Percentiles rank a stretch among this genome's conserved stretches.
These are phyloP conservation scores for Perca flavescens DNA, from an alignment of 2,113 vertebrate genomes.

Conservation along the genomic window DNA sequence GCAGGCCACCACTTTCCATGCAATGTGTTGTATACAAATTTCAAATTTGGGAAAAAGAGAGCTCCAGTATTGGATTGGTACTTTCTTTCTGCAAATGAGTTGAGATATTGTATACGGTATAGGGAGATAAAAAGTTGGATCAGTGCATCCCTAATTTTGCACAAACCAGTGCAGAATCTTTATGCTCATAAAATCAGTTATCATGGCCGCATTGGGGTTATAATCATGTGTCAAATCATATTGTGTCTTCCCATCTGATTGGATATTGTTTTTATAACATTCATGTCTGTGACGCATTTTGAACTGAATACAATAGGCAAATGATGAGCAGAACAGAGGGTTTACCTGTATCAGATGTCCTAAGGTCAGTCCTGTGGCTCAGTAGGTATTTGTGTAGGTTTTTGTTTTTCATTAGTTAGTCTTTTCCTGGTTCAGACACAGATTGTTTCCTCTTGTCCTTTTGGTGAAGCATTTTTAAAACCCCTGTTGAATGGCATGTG, in stretches of 20 bases:
- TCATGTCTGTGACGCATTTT: conserved; percentile 9
- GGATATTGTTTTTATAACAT: conserved; percentile 25
- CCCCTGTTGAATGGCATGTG: conserved; percentile 53
- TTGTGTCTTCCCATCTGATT: neutral
- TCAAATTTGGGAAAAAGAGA: neutral
- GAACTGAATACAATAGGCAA: conserved; percentile 35
- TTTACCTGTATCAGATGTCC: conserved; percentile 39
- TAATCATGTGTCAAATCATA: conserved; percentile 8
- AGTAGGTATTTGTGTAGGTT: conserved; percentile 21
- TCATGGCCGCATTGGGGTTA: too few relatives aligned
- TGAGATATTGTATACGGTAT: neutral
- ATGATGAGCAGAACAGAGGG: neutral
- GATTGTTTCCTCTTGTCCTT: conserved; percentile 58
- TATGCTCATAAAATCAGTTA: neutral
- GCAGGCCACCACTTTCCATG: neutral
- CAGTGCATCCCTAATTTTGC: neutral
- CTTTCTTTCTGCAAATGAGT: neutral
- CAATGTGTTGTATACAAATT: neutral
- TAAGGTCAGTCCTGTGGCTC: conserved; percentile 18
- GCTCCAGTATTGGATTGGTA: neutral
- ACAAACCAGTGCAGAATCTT: neutral
- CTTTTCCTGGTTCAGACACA: conserved; percentile 50
- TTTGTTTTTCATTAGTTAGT: conserved; percentile 24
- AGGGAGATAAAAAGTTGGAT: neutral
- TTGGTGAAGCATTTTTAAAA: conserved; percentile 49